phyloP scores from a whole-genome alignment of 2,797 vertebrate species.

The Sebastes melanostomus region DNA sequence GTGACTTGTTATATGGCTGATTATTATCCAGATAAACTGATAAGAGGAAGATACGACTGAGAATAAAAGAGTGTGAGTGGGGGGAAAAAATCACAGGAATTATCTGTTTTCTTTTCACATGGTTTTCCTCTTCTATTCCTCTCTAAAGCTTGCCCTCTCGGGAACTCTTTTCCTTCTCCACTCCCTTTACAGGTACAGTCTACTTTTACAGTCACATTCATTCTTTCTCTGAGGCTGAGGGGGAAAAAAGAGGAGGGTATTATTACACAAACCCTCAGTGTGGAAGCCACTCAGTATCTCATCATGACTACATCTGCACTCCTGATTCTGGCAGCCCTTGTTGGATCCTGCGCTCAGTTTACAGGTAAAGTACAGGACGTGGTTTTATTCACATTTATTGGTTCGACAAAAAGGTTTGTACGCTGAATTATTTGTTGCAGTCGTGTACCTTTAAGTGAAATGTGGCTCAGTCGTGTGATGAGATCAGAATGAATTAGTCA shows the following conservation, averaged over 20 bases:
- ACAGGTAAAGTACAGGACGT: constrained; percentile 49
- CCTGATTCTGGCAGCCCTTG: constrained; percentile 40
- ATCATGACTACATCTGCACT: constrained; percentile 56
- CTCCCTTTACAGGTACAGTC: constrained; percentile 22
- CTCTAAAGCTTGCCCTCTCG: constrained; percentile 7
- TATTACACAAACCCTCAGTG: constrained; percentile 25
- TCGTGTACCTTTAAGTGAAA: not conserved
- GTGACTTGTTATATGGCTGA: not conserved
- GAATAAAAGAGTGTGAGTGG: not conserved
- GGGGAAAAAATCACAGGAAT: not conserved
- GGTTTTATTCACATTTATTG: not conserved
- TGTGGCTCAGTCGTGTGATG: not conserved
- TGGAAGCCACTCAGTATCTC: constrained; percentile 18
- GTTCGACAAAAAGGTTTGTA: not conserved
- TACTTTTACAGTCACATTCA: constrained; percentile 18
- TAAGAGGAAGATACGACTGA: constrained; percentile 17
- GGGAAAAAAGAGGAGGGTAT: not conserved
- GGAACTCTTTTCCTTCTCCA: not conserved
- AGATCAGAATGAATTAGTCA: constrained; percentile 4
- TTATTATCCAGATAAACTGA: constrained; percentile 36
- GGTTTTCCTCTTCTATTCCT: not conserved
- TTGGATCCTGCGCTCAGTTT: constrained; percentile 29
- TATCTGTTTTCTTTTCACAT: not conserved
- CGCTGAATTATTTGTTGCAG: not conserved
- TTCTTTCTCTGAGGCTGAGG: constrained; percentile 32